Conservation (phyloP, 2,113 vertebrate genomes). For the Synodontis membranacea region DNA sequence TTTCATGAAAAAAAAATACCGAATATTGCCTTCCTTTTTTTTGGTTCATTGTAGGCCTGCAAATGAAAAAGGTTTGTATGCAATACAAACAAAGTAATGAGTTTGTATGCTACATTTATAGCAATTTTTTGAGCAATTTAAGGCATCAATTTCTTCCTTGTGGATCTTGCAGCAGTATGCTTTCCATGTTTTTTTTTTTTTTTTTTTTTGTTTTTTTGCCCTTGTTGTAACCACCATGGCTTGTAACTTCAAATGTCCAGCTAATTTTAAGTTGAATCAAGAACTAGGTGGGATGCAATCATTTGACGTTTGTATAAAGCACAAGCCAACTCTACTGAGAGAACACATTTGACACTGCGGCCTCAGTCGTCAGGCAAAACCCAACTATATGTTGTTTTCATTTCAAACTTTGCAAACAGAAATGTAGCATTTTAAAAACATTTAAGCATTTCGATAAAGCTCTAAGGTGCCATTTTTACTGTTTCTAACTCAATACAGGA, state of each 20-base stretch:
- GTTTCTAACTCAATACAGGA: constrained; percentile 46
- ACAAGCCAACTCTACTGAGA: background rate
- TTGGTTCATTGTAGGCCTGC: background rate
- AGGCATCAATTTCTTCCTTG: background rate
- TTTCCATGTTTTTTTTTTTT: background rate
- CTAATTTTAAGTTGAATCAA: background rate
- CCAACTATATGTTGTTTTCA: background rate
- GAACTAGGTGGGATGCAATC: background rate
- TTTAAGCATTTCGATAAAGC: background rate
- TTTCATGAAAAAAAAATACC: background rate
- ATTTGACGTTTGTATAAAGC: background rate
- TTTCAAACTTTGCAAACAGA: background rate
- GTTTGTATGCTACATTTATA: background rate
- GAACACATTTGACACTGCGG: background rate
- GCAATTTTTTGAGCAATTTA: background rate
- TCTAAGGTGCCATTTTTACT: background rate
- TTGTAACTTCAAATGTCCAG: background rate
- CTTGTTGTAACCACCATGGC: background rate
- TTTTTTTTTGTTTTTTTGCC: too few species aligned
- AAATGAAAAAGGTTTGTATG: background rate
- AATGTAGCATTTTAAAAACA: background rate
- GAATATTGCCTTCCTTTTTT: background rate
- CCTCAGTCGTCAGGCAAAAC: background rate
- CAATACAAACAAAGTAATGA: background rate
- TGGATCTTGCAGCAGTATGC: background rate